A percentile compares a stretch with the other conserved stretches of the same genome.
These are phyloP conservation scores for Orius insidiosus DNA, from an alignment of 1,140 invertebrate species.

Conservation along the genomic window DNA sequence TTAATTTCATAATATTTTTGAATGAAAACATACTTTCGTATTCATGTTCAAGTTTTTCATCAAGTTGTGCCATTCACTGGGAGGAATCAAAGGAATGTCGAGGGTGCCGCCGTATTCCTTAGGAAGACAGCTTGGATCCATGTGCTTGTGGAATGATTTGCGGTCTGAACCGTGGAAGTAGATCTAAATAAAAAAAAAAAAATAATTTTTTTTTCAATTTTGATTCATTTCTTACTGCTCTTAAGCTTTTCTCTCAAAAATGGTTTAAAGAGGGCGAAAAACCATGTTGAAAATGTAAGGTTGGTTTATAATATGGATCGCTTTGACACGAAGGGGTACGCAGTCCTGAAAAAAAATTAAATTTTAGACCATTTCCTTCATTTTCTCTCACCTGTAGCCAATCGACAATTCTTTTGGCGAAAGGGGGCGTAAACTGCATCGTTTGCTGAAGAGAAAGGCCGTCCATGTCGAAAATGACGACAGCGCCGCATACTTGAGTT, in stretches of 20 bases:
- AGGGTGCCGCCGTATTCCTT: constrained; percentile 59
- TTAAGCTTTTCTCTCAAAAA: constrained; percentile 62
- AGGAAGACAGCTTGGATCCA: constrained; percentile 60
- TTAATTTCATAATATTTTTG: too few species aligned
- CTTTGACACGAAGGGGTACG: constrained; percentile 64
- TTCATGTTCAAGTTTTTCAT: constrained; percentile 49
- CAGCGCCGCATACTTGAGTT: constrained; percentile 54
- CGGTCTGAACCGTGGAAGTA: constrained; percentile 70
- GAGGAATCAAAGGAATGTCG: constrained; percentile 40
- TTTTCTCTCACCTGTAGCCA: constrained; percentile 52
- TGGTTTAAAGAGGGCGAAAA: constrained; percentile 70
- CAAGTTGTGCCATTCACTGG: constrained; percentile 52
- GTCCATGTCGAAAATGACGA: constrained; percentile 72
- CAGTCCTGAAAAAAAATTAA: constrained; percentile 39
- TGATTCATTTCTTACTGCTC: constrained; percentile 27
- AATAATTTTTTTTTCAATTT: not conserved
- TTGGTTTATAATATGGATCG: constrained; percentile 73
- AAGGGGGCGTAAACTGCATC: constrained; percentile 64
- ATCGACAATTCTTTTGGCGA: constrained; percentile 64
- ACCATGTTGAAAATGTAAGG: constrained; percentile 76
- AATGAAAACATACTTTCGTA: constrained; percentile 37
- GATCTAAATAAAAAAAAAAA: constrained; percentile 31
- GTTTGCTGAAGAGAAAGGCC: constrained; percentile 59
- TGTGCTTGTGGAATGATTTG: constrained; percentile 57
- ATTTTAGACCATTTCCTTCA: not conserved